phyloP scores from a whole-genome alignment of 2,888 invertebrate species.

The Phalangium opilio region DNA sequence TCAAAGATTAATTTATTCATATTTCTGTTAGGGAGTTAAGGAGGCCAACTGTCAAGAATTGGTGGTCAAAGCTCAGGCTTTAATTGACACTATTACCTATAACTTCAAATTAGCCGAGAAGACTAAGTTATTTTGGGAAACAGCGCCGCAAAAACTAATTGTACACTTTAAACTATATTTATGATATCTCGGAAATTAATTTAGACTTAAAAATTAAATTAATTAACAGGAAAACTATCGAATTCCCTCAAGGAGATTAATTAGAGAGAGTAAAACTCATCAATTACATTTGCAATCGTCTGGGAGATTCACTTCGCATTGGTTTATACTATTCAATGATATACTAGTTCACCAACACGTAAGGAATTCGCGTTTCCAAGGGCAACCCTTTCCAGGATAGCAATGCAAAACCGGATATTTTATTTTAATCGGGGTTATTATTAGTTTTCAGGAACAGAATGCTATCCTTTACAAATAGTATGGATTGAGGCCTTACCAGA shows the following conservation, averaged over 20 bases:
- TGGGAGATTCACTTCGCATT: constrained; percentile 57
- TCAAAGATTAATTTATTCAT: too few species aligned
- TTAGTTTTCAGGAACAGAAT: constrained; percentile 8
- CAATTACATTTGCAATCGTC: constrained; percentile 52
- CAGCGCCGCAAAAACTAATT: constrained; percentile 40
- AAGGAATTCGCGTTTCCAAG: constrained; percentile 4
- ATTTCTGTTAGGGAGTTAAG: too few species aligned
- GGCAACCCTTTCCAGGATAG: too few species aligned
- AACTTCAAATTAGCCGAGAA: constrained; percentile 40
- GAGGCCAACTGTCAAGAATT: too few species aligned
- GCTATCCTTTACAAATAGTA: constrained; percentile 52
- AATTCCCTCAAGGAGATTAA: constrained; percentile 51
- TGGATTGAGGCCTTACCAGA: constrained; percentile 65
- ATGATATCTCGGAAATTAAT: background rate
- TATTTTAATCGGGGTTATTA: constrained; percentile 2
- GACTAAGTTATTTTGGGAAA: constrained; percentile 59
- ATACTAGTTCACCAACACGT: constrained; percentile 48
- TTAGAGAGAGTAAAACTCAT: constrained; percentile 56
- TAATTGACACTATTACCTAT: background rate
- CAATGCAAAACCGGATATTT: too few species aligned
- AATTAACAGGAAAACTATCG: constrained; percentile 38
- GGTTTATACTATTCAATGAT: constrained; percentile 68
- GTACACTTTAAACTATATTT: background rate
- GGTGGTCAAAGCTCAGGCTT: too few species aligned
- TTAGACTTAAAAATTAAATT: too few species aligned